Conservation (phyloP, 1,140 invertebrate genomes). For the Zaprionus camerounensis region DNA sequence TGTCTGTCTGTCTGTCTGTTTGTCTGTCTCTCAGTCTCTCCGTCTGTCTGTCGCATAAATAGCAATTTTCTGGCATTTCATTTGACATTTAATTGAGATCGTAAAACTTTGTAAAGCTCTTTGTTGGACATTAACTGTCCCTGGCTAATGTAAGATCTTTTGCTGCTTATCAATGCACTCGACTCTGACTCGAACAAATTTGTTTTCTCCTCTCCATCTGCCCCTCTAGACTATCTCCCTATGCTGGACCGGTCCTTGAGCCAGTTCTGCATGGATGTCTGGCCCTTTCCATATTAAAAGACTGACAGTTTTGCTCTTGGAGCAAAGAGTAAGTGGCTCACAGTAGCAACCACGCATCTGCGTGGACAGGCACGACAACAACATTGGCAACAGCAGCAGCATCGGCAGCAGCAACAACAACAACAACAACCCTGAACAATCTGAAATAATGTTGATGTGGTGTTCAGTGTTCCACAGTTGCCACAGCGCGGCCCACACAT, state of each 20-base stretch:
- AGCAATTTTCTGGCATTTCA: conserved; percentile 83
- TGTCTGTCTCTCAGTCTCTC: conserved; percentile 7
- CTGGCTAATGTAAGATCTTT: conserved; percentile 75
- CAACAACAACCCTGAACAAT: conserved; percentile 19
- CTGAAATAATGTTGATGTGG: conserved; percentile 41
- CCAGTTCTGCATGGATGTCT: conserved; percentile 29
- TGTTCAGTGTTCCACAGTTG: conserved; percentile 43
- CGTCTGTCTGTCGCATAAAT: conserved; percentile 72
- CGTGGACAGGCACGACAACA: conserved; percentile 38
- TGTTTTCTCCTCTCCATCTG: conserved; percentile 30
- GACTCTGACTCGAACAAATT: conserved; percentile 55
- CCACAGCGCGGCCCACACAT: conserved; percentile 70
- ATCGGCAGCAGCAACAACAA: neutral
- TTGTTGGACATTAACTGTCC: conserved; percentile 65
- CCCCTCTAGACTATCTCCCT: neutral
- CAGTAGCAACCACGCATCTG: conserved; percentile 66
- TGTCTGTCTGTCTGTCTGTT: neutral
- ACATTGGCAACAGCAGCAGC: conserved; percentile 14
- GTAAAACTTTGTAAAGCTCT: conserved; percentile 82
- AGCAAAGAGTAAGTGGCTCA: conserved; percentile 64
- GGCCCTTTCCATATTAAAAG: conserved; percentile 70
- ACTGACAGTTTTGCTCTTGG: conserved; percentile 53
- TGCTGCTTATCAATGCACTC: conserved; percentile 68
- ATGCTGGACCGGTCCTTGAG: conserved; percentile 40
- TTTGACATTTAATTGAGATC: conserved; percentile 83